Evolutionary conservation across 2,888 invertebrate species (phyloP).

Genomic region (Agrochola litura): DNA sequence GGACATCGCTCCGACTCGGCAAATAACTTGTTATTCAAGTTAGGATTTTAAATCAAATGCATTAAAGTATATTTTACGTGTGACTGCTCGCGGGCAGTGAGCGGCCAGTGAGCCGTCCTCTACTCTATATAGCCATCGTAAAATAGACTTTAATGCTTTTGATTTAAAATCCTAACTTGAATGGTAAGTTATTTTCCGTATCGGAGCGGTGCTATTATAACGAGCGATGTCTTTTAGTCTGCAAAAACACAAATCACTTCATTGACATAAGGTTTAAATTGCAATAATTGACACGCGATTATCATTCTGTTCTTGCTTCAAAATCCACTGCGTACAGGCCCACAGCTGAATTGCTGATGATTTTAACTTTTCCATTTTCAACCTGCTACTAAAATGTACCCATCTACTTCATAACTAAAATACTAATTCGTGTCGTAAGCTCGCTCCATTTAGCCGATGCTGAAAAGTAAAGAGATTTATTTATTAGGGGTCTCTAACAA

Average conservation of each 20-base stretch:
- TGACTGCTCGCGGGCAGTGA: no score
- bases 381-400: slow-evolving; percentile 33
- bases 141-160: no score
- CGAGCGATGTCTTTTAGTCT: neutral
- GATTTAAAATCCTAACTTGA: no score
- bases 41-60: no score
- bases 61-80: no score
- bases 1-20: no score
- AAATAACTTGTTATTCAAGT: no score
- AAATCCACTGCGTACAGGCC: neutral
- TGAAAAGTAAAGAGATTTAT: slow-evolving; percentile 31
- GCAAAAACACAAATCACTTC: neutral
- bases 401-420: slow-evolving; percentile 3
- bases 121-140: no score
- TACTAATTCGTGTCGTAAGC: neutral
- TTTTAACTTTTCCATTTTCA: neutral
- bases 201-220: no score
- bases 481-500: neutral
- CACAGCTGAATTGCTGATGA: neutral
- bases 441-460: slow-evolving; percentile 52
- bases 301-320: neutral
- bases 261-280: slow-evolving; percentile 6
- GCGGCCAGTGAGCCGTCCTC: no score
- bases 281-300: neutral
- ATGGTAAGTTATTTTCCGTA: no score